A percentile compares a stretch with the other conserved stretches of the same genome.
These are phyloP conservation scores for Aegithalos caudatus DNA, from an alignment of 2,113 vertebrate genomes.

Conservation along the genomic window DNA sequence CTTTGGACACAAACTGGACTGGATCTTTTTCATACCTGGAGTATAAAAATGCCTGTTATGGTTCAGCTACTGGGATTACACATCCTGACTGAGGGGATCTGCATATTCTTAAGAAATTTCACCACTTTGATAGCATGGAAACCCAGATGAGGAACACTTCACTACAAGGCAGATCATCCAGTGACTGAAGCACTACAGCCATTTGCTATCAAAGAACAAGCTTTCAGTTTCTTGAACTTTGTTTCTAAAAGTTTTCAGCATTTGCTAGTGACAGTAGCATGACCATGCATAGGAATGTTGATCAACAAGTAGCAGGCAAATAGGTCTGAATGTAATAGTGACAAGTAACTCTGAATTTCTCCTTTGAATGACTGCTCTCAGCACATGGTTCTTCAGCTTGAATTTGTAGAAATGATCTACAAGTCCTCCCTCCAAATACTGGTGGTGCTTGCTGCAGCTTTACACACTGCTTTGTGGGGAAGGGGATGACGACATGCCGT, in stretches of 20 bases:
- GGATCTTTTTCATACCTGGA: neutral
- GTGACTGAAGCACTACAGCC: neutral
- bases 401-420: neutral
- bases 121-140: neutral
- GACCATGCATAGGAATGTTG: neutral
- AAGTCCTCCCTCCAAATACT: neutral
- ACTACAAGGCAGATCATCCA: neutral
- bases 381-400: neutral
- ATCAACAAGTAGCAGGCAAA: neutral
- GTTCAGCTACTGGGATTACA: neutral
- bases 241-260: neutral
- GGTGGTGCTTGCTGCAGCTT: neutral
- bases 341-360: neutral
- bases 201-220: neutral
- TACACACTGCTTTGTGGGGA: neutral
- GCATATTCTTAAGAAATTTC: neutral
- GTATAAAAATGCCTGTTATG: neutral
- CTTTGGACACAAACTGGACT: neutral
- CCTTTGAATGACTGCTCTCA: neutral
- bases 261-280: neutral
- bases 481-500: fast-evolving
- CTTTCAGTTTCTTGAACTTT: neutral
- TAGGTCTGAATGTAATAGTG: neutral
- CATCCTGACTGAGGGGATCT: neutral
- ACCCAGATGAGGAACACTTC: neutral